These are phyloP conservation scores for Seira ritae DNA, from an alignment of 2,888 invertebrate species.

Conservation along the genomic window DNA sequence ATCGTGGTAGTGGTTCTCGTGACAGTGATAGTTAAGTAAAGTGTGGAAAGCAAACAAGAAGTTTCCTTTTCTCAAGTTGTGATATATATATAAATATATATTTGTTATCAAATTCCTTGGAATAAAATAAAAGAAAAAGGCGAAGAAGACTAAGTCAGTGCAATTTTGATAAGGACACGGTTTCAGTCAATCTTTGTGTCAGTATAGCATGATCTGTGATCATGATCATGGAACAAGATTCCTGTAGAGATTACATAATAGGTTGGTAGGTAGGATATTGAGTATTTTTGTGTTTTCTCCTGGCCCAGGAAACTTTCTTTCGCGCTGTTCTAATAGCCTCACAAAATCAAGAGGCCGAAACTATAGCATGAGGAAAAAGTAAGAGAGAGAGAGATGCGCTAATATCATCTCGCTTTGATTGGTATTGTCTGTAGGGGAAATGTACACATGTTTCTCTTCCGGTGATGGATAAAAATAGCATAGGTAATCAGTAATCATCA, in stretches of 20 bases:
- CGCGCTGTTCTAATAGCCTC: neutral
- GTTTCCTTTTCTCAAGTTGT: neutral
- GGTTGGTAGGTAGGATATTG: neutral
- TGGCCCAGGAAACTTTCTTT: neutral
- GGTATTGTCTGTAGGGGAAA: no score
- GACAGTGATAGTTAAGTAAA: neutral
- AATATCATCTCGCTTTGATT: no score
- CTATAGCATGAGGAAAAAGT: no score
- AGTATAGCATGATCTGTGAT: neutral
- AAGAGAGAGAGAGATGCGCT: no score
- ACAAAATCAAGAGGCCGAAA: neutral
- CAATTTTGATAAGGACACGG: neutral
- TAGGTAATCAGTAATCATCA: no score
- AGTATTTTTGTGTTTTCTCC: neutral
- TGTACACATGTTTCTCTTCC: no score
- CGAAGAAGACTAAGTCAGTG: slow-evolving; percentile 8
- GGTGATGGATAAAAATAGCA: no score
- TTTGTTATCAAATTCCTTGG: neutral
- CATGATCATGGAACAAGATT: neutral
- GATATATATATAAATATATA: neutral
- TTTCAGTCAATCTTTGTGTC: slow-evolving; percentile 14
- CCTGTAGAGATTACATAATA: neutral
- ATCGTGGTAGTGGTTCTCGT: no score
- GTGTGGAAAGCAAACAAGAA: neutral
- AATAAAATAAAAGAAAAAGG: neutral